Evolutionary conservation across 2,113 vertebrate species (phyloP), one percentile per base, ranked within the genome.

Genomic region (Daphoenositta chrysoptera): DNA sequence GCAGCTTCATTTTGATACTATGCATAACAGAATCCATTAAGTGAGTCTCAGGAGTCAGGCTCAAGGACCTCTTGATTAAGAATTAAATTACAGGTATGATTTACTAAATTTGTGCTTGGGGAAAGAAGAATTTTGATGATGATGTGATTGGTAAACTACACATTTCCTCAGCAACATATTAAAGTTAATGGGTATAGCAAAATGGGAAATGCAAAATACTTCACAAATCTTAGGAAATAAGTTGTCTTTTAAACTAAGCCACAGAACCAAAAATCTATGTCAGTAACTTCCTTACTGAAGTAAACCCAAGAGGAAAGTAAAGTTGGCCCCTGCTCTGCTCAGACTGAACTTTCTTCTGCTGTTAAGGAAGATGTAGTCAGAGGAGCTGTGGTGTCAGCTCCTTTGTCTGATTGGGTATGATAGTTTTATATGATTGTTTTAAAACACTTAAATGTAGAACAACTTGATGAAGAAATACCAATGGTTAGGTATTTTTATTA

Each of bases 11-110:
- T 96, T 96, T 96, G 92, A 70, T 95, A 87, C 53, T 77, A 4
- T 90, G 90, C 48, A 47, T 89, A 87, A 26, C 50, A 90, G 82
- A 96, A 94, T 90, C 78, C 60, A 73, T 96, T 92, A 96, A 96
- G 84, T 64, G 84, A 88, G 78, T 94, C 97, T 97, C 20, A 3
- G 40, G 96, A 97, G 97, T 94, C 94, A 91, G 84, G 65, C 91
- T 96, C 94, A 56, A 97, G 97, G 81, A 90, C 87, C 95, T 97
- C 89, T 97, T 97, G 97, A 97, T 97, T 95, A 97, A 96, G 97
- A 97, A 87, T 97, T 96, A 97, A 97, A 97, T 94, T 97, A 93
- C 89, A 90, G 87, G 65, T 94, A 72, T 91, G 95, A 97, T 97
- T 97, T 97, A 81, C 94, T 97, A 96, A 96, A 90, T 94, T 91